phyloP scores from a whole-genome alignment of 2,113 vertebrate species.

The Gobiocypris rarus region DNA sequence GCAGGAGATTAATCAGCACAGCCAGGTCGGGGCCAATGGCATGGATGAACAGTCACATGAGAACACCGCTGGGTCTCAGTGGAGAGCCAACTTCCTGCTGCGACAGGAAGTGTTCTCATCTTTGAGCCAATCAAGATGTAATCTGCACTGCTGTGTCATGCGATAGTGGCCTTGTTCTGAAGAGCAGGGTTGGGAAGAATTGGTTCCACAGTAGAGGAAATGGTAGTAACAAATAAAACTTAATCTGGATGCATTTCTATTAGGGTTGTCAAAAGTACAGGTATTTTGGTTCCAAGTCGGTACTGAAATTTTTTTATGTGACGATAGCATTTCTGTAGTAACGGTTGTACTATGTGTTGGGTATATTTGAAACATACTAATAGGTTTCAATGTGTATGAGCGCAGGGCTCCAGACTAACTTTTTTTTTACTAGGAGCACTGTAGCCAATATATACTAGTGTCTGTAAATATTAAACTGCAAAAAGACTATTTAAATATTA shows the following conservation, averaged over 20 bases:
- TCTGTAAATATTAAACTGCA: too few species aligned
- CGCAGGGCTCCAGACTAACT: too few species aligned
- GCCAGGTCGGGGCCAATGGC: constrained; percentile 18
- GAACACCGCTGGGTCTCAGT: constrained; percentile 33
- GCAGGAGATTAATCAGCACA: constrained; percentile 47
- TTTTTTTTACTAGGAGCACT: too few species aligned
- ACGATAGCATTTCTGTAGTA: too few species aligned
- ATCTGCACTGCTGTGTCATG: constrained; percentile 34
- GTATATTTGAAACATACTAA: too few species aligned
- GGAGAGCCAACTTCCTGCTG: constrained; percentile 39
- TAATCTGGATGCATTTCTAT: neutral
- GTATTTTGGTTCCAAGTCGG: too few species aligned
- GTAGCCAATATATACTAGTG: too few species aligned
- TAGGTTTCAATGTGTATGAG: too few species aligned
- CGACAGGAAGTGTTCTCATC: constrained; percentile 53
- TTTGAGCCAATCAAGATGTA: constrained; percentile 44
- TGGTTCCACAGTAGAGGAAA: neutral
- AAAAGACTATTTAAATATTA: too few species aligned
- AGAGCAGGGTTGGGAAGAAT: neutral
- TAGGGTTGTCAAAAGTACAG: too few species aligned
- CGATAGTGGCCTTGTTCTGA: constrained; percentile 14
- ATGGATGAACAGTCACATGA: constrained; percentile 38
- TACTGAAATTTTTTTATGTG: too few species aligned
- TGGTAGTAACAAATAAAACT: neutral
- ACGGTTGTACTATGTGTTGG: too few species aligned